phyloP scores from a whole-genome alignment of 2,797 vertebrate species.

The Cygnus olor region DNA sequence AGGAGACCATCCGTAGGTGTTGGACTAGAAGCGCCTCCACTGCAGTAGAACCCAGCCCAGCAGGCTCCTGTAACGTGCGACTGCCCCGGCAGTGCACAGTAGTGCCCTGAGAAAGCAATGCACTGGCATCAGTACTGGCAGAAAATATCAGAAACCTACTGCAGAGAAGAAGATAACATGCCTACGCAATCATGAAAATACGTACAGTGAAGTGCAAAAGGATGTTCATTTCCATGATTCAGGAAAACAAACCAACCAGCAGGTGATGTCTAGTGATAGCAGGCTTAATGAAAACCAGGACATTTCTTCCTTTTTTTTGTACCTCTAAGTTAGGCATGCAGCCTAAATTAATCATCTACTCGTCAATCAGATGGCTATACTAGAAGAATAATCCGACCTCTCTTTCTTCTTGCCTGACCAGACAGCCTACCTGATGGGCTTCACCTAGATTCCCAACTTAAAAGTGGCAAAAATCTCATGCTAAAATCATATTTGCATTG shows the following conservation, averaged over 20 bases:
- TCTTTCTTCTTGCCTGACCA: not conserved
- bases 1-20: conserved; percentile 76
- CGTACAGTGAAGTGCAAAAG: not conserved
- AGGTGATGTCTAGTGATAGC: not conserved
- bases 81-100: conserved; percentile 80
- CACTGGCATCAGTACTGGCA: not conserved
- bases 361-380: not conserved
- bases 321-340: too few species aligned
- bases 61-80: conserved; percentile 79
- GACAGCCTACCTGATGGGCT: not conserved
- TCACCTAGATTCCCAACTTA: not conserved
- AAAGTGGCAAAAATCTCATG: not conserved
- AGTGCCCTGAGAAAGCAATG: conserved; percentile 77
- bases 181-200: not conserved
- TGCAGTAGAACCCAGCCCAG: conserved; percentile 83
- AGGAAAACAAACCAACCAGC: not conserved
- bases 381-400: not conserved
- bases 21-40: conserved; percentile 74
- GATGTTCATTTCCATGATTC: not conserved
- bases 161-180: not conserved
- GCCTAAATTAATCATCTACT: not conserved
- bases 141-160: not conserved
- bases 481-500: not conserved
- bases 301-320: not conserved
- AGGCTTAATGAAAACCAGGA: not conserved